Evolutionary conservation across 2,113 vertebrate species (phyloP).

Genomic region (Hoplias malabaricus): DNA sequence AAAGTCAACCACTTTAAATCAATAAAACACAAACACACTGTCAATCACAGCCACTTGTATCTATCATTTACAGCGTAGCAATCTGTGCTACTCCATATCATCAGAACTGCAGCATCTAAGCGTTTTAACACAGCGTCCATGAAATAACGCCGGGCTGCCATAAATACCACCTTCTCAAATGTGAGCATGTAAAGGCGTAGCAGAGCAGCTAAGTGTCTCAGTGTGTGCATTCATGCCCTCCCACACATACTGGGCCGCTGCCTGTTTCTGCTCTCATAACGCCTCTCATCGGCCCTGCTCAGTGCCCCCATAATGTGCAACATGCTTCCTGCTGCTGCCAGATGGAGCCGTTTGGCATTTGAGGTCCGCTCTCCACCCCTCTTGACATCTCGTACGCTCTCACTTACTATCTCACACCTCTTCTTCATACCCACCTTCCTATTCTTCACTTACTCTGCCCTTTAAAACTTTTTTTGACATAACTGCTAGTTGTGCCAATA

Average conservation of each 20-base stretch:
- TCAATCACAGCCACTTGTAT: constrained; percentile 33
- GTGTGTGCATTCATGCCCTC: constrained; percentile 30
- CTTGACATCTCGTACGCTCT: neutral
- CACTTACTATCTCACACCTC: neutral
- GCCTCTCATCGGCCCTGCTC: constrained; percentile 30
- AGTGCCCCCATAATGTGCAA: constrained; percentile 46
- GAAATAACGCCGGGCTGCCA: constrained; percentile 31
- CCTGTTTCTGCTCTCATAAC: constrained; percentile 48
- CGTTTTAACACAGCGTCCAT: constrained; percentile 10
- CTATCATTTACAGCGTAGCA: constrained; percentile 30
- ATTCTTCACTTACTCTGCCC: neutral
- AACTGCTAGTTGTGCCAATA: too few species aligned
- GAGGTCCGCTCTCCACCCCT: constrained; percentile 51
- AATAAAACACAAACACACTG: constrained; percentile 16
- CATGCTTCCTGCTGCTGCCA: constrained; percentile 54
- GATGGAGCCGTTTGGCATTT: constrained; percentile 60
- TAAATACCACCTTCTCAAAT: constrained; percentile 43
- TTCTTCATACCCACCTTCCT: neutral
- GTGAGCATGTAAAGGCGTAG: constrained; percentile 30
- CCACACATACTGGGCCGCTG: constrained; percentile 26
- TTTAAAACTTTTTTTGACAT: too few species aligned
- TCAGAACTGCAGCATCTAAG: constrained; percentile 34
- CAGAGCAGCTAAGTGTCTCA: constrained; percentile 31
- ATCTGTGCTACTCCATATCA: constrained; percentile 16
- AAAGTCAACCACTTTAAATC: constrained; percentile 25